phyloP scores from a whole-genome alignment of 2,888 invertebrate species.

The Acleris cristana region DNA sequence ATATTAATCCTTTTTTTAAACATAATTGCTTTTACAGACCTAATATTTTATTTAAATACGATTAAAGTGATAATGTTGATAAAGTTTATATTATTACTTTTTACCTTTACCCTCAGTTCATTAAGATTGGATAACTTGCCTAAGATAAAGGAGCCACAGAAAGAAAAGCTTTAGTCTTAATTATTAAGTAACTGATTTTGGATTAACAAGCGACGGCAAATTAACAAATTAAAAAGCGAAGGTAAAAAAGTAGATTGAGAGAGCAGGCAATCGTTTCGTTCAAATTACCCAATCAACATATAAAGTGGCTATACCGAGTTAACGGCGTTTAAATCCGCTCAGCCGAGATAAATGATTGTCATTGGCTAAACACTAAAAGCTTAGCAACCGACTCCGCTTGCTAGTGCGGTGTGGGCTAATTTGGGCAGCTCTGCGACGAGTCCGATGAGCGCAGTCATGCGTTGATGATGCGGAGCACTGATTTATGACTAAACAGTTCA shows the following conservation, averaged over 20 bases:
- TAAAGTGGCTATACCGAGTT: slow-evolving; percentile 64
- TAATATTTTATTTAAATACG: too few species aligned
- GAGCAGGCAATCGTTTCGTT: slow-evolving; percentile 54
- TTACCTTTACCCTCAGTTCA: too few species aligned
- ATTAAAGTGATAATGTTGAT: too few species aligned
- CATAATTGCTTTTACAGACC: too few species aligned
- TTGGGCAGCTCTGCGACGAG: slow-evolving; percentile 41
- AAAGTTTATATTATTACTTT: too few species aligned
- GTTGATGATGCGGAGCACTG: slow-evolving; percentile 35
- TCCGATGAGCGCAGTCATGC: slow-evolving; percentile 40
- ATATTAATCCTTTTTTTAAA: too few species aligned
- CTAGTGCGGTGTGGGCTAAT: slow-evolving; percentile 46
- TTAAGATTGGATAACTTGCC: too few species aligned
- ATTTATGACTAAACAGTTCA: slow-evolving; percentile 31
- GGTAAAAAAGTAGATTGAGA: slow-evolving; percentile 22
- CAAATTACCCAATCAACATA: slow-evolving; percentile 75
- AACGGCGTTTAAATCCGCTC: slow-evolving; percentile 62
- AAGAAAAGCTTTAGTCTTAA: background rate
- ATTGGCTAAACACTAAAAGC: slow-evolving; percentile 61
- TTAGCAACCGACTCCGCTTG: slow-evolving; percentile 52
- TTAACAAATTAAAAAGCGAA: slow-evolving; percentile 22
- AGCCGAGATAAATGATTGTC: slow-evolving; percentile 65
- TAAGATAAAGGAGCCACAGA: too few species aligned
- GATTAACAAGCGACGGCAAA: slow-evolving; percentile 7
- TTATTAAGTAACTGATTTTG: background rate